phyloP scores from a whole-genome alignment of 2,888 invertebrate genomes.

The Scrobipalpa costella region DNA sequence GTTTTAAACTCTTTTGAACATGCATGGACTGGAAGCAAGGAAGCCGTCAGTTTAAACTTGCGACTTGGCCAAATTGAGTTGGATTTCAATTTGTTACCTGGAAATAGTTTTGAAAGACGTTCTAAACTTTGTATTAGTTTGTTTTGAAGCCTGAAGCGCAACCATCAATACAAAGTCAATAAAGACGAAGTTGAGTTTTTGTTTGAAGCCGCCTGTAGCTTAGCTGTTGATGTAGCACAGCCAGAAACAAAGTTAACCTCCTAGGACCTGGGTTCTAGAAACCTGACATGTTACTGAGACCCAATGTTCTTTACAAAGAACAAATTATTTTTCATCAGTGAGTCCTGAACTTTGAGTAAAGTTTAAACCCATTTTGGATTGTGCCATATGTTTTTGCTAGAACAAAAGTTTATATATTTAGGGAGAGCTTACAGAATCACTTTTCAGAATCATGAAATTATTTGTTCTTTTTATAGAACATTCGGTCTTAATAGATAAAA shows the following conservation, averaged over 20 bases:
- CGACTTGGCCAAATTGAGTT: not conserved
- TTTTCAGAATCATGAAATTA: not conserved
- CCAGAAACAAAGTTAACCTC: too few species aligned
- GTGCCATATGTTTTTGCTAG: not conserved
- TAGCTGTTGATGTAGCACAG: too few species aligned
- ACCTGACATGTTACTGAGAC: not conserved
- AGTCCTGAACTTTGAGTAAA: not conserved
- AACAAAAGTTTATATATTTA: not conserved
- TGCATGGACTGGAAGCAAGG: not conserved
- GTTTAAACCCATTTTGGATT: not conserved
- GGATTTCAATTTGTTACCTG: constrained; percentile 8
- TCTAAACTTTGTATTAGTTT: not conserved
- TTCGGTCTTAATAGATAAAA: not conserved
- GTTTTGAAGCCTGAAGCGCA: too few species aligned
- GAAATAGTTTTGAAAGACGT: not conserved
- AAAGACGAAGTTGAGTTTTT: too few species aligned
- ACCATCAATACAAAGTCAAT: too few species aligned
- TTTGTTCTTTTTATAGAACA: constrained; percentile 5
- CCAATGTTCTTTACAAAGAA: not conserved
- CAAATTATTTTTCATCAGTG: not conserved
- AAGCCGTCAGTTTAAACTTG: constrained; percentile 1
- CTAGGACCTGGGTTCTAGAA: not conserved
- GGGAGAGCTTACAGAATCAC: not conserved
- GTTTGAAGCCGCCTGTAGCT: too few species aligned
- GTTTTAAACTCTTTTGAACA: not conserved